Conservation (phyloP, 2,797 vertebrate genomes). For the Hyperoplus immaculatus region DNA sequence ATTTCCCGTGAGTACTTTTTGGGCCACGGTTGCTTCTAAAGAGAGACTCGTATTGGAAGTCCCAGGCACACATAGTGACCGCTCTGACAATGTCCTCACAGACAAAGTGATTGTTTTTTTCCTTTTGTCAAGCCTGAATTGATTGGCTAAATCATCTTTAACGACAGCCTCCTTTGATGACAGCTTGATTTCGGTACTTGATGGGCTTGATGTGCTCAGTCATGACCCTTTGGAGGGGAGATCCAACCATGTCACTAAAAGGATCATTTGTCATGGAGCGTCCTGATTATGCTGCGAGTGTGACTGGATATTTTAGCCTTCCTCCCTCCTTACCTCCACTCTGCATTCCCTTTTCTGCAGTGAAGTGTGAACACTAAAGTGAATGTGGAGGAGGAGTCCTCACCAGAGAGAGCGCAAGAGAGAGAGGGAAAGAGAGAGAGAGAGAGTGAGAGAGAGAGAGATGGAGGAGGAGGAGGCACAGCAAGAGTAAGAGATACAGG, state of each 20-base stretch:
- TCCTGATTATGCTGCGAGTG: constrained; percentile 40
- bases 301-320: constrained; percentile 20
- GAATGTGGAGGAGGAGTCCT: constrained; percentile 83
- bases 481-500: constrained; percentile 62
- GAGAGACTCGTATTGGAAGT: neutral
- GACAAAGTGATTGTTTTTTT: neutral
- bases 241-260: constrained; percentile 9
- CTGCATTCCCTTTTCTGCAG: constrained; percentile 76
- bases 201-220: neutral
- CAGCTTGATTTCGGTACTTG: neutral
- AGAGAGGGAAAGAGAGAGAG: constrained; percentile 2
- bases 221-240: neutral
- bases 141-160: constrained; percentile 8
- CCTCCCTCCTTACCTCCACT: constrained; percentile 53
- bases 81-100: neutral
- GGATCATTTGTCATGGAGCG: constrained; percentile 22
- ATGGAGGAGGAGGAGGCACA: constrained; percentile 28
- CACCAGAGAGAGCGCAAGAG: constrained; percentile 30
- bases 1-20: neutral
- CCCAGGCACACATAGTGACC: neutral
- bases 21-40: neutral
- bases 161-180: neutral
- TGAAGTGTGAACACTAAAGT: constrained; percentile 79
- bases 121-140: neutral
- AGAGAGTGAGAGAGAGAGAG: neutral